Base-by-base conservation (phyloP, 1,140 invertebrate species). In the Drosophila saltans region DNA sequence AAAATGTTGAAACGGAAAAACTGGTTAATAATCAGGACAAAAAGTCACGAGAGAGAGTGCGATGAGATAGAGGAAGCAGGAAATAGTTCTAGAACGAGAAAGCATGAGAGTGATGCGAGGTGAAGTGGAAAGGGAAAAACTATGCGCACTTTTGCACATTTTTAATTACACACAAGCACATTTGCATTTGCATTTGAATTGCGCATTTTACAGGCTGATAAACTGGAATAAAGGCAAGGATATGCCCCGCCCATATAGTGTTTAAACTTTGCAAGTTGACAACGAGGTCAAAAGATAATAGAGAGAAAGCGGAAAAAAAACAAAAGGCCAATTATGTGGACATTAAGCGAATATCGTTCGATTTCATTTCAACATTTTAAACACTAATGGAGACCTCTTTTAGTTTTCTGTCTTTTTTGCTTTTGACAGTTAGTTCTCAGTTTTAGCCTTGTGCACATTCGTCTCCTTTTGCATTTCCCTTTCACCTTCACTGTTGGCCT, bases 131-230 rank as follows among this genome's bases (percentile, higher is more conserved):
- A 33, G 48, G 36, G 62, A 43, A 65, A 57, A 75, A 67, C 72
- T 71, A 68, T 75, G 72, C 56, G 69, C 68, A 67, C 64, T 65
- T 66, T 63, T 75, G 76, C 83, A 81, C 84, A 84, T 84, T 89
- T 89, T 90, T 89, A 89, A 89, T 89, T 89, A 89, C 80, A 89
- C 80, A 78, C 85, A 59, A 59, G 57, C 57, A 58, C 56, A 58
- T 89, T 85, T 78, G 72, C 80, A 89, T 89, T 89, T 89, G 84
- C 84, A 90, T 89, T 89, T 90, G 84, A 90, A 90, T 90, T 81
- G 84, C 80, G 75, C 78, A 90, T 89, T 89, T 89, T 76, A 90
- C 84, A 89, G 81, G 80, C 84, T 89, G 84, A 88, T 88, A 89
- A 84, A 71, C 81, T 60, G 62, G 70, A 84, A 88, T 84, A 88